Evolutionary conservation across 2,797 vertebrate genomes (phyloP), one percentile per base, ranked within the genome.

Genomic region (Channallabes apus): DNA sequence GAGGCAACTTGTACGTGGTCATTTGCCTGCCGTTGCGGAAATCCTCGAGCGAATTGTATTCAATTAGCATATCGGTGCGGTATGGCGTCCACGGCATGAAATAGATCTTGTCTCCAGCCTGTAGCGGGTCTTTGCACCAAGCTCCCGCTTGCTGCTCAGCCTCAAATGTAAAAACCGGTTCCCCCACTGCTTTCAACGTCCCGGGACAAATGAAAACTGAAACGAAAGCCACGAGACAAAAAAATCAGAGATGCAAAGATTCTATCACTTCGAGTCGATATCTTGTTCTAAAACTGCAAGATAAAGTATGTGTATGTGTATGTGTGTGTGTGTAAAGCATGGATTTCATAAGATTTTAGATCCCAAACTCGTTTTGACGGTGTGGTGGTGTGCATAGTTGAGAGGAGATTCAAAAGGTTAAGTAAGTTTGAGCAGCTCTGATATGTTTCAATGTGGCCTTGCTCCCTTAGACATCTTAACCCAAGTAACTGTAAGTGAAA

Each of bases 11-110:
- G 62, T 99, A 99, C 0, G 96, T 98, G 0, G 97, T 98, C 38
- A 97, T 98, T 92, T 97, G 98, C 71, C 97, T 97, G 32, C 95
- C 95, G 0, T 93, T 97, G 90, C 97, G 96, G 92, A 99, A 97
- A 91, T 99, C 98, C 90, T 98, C 98, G 85, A 99, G 91, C 4
- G 98, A 99, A 88, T 97, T 96, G 3, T 96, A 99, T 88, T 99
- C 98, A 80, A 98, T 97, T 88, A 99, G 95, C 15, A 95, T 99
- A 94, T 99, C 98, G 0, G 98, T 99, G 91, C 98, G 98, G 89
- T 99, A 99, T 0, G 98, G 98, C 38, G 98, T 99, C 98, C 98
- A 99, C 14, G 98, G 98, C 98, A 99, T 99, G 94, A 98, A 99
- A 95, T 99, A 99, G 91, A 99, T 97, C 94, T 99, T 99, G 94